These are phyloP conservation scores for Magallana gigas DNA, from an alignment of 1,140 invertebrate species.

Conservation along the genomic window DNA sequence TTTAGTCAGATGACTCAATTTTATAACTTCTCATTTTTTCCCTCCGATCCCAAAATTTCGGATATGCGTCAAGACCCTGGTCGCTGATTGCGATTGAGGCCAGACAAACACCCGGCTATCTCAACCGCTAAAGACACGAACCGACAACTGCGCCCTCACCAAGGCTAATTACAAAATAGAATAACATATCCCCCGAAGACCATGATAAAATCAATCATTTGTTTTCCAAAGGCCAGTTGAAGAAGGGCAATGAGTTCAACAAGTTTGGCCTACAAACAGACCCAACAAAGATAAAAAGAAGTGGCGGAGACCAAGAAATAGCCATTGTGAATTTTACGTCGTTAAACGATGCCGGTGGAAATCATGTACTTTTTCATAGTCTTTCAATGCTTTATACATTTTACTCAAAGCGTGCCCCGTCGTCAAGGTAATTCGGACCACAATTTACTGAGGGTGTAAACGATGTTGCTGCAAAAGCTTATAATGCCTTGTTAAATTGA, in stretches of 20 bases:
- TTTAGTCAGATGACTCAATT: slow-evolving; percentile 11
- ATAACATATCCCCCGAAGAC: not conserved
- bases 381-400: not conserved
- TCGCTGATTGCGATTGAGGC: not conserved
- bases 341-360: not conserved
- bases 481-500: too few relatives aligned
- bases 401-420: not conserved
- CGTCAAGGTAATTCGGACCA: not conserved
- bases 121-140: slow-evolving; percentile 7
- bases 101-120: slow-evolving; percentile 12
- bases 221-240: not conserved
- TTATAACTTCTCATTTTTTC: not conserved
- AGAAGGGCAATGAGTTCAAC: slow-evolving; percentile 8
- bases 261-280: slow-evolving; percentile 12
- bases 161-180: slow-evolving; percentile 9
- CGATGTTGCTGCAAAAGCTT: too few relatives aligned
- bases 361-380: not conserved
- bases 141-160: slow-evolving; percentile 9
- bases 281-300: slow-evolving; percentile 29
- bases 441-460: too few relatives aligned
- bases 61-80: slow-evolving; percentile 3
- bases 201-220: not conserved
- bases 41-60: not conserved
- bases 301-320: not conserved
- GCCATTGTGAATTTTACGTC: not conserved